Conservation (phyloP, 2,113 vertebrate species). For the Bothrops jararaca region DNA sequence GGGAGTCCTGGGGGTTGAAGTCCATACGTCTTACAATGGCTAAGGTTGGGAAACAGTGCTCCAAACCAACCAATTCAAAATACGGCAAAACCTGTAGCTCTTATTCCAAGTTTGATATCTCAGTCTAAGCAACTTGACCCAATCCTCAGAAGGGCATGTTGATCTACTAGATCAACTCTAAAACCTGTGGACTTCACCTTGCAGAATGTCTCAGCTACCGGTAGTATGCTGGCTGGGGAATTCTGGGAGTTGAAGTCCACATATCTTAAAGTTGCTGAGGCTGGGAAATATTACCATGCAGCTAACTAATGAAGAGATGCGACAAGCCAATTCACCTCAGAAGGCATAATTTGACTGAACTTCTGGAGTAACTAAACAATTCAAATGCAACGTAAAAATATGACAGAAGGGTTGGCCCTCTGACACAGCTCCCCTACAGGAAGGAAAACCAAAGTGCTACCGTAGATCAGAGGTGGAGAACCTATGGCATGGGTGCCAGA, state of each 20-base stretch:
- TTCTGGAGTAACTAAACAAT: background rate
- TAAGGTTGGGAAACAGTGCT: too few species aligned
- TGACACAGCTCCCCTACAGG: too few species aligned
- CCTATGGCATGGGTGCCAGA: too few species aligned
- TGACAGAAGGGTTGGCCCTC: background rate
- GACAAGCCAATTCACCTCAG: background rate
- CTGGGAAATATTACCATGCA: background rate
- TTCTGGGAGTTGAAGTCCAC: background rate
- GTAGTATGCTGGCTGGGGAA: background rate
- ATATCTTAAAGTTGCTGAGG: background rate
- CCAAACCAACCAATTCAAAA: too few species aligned
- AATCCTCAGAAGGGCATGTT: background rate
- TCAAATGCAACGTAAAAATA: background rate
- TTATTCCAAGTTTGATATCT: background rate
- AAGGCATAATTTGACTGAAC: background rate
- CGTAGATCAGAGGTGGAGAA: too few species aligned
- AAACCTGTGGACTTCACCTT: background rate
- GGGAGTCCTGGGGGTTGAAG: too few species aligned
- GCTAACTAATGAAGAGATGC: background rate
- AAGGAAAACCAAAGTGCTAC: too few species aligned
- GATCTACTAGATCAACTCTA: background rate
- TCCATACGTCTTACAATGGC: too few species aligned
- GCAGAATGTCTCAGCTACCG: background rate
- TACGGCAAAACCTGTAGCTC: too few species aligned
- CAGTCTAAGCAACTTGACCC: background rate